Conservation (phyloP, 1,140 invertebrate species). For the Drosophila pruinosa region DNA sequence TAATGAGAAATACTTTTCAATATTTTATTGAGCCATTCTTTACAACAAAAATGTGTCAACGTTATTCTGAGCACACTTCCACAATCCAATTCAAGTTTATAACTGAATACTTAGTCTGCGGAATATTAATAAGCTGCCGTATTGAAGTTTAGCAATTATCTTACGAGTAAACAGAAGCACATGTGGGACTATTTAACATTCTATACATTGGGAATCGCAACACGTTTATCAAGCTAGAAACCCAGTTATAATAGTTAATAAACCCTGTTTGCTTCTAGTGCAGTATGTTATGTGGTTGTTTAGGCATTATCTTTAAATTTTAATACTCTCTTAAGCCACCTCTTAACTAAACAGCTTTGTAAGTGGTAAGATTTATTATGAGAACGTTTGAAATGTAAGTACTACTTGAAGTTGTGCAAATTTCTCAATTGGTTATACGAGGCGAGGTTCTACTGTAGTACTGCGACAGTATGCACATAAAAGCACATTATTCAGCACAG, state of each 20-base stretch:
- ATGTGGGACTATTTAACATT: too few relatives aligned
- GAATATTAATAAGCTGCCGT: not conserved
- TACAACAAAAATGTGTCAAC: not conserved
- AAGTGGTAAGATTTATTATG: not conserved
- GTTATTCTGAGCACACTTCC: not conserved
- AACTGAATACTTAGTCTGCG: not conserved
- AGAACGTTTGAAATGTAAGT: not conserved
- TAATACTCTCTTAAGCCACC: not conserved
- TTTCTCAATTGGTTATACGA: not conserved
- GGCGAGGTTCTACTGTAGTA: constrained; percentile 5
- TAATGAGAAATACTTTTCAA: not conserved
- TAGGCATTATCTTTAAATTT: not conserved
- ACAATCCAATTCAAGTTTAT: not conserved
- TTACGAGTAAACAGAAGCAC: too few relatives aligned
- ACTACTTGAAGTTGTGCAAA: not conserved
- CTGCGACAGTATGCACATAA: not conserved
- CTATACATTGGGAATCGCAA: not conserved
- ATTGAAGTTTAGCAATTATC: not conserved
- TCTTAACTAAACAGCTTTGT: not conserved
- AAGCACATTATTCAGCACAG: constrained; percentile 18
- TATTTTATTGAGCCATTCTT: not conserved
- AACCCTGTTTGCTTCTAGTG: not conserved
- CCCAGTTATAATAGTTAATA: not conserved
- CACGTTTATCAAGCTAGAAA: not conserved
- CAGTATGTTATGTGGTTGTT: not conserved